Conservation (phyloP, 1,140 invertebrate genomes). For the Drosophila aff. region DNA sequence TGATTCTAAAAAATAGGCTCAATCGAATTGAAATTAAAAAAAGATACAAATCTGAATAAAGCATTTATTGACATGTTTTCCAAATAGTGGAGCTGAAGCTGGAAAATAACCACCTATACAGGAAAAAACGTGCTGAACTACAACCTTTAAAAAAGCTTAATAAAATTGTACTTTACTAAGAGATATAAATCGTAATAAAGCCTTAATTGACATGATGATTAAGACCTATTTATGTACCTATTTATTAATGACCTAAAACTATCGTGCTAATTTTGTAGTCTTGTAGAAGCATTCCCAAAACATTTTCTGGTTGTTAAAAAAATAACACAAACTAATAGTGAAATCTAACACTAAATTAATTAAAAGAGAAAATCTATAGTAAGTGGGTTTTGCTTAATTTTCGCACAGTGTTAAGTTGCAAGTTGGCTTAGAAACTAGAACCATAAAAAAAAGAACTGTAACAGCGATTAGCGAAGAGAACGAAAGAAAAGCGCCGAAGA, state of each 20-base stretch:
- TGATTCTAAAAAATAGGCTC: too few relatives aligned
- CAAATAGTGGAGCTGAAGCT: too few relatives aligned
- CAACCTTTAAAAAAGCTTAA: too few relatives aligned
- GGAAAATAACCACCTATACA: too few relatives aligned
- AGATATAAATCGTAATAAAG: too few relatives aligned
- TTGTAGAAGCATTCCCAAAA: not conserved
- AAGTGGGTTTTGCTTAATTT: not conserved
- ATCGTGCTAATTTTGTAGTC: too few relatives aligned
- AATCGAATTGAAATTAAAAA: not conserved
- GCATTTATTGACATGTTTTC: not conserved
- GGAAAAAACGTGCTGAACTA: too few relatives aligned
- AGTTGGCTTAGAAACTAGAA: constrained; percentile 17
- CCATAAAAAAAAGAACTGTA: constrained; percentile 10
- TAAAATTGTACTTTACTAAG: too few relatives aligned
- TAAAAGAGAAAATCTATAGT: not conserved
- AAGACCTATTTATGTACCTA: too few relatives aligned
- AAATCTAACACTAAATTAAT: too few relatives aligned
- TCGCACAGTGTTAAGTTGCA: constrained; percentile 13
- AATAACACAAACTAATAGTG: not conserved
- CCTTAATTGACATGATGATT: too few relatives aligned
- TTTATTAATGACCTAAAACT: too few relatives aligned
- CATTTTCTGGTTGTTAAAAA: not conserved
- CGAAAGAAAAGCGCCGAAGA: not conserved
- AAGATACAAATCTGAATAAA: not conserved
- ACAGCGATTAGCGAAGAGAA: constrained; percentile 9